These are phyloP conservation scores for Drosophila serrata DNA, from an alignment of 1,140 invertebrate species.

Conservation along the genomic window DNA sequence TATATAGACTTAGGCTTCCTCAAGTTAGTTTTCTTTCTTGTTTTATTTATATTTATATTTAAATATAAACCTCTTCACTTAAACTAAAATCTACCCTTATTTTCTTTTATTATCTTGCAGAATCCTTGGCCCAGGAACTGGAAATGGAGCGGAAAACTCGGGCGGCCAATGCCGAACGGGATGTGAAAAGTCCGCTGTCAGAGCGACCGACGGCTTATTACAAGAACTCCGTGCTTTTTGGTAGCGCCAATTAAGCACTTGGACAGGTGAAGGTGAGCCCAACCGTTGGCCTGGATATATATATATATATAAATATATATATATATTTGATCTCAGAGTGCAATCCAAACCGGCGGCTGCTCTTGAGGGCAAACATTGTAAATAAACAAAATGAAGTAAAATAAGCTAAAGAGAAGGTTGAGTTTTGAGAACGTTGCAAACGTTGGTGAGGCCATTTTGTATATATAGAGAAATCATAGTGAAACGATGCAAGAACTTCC, in stretches of 20 bases:
- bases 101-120: slow-evolving; percentile 85
- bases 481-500: slow-evolving; percentile 47
- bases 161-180: slow-evolving; percentile 91
- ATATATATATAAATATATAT: slow-evolving; percentile 11
- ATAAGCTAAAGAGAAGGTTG: neutral
- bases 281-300: slow-evolving; percentile 19
- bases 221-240: slow-evolving; percentile 94
- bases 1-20: too few species aligned
- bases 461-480: slow-evolving; percentile 36
- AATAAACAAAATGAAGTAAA: slow-evolving; percentile 20
- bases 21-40: too few species aligned
- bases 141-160: slow-evolving; percentile 94
- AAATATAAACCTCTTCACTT: neutral
- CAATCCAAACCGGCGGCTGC: slow-evolving; percentile 63
- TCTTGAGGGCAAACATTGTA: slow-evolving; percentile 29
- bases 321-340: slow-evolving; percentile 81
- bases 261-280: slow-evolving; percentile 26
- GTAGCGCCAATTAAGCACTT: slow-evolving; percentile 91
- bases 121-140: slow-evolving; percentile 93
- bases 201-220: slow-evolving; percentile 91
- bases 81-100: neutral
- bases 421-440: slow-evolving; percentile 59
- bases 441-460: slow-evolving; percentile 58
- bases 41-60: neutral
- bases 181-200: slow-evolving; percentile 93